Evolutionary conservation across 2,797 vertebrate genomes (phyloP).

Genomic region (Fringilla coelebs): DNA sequence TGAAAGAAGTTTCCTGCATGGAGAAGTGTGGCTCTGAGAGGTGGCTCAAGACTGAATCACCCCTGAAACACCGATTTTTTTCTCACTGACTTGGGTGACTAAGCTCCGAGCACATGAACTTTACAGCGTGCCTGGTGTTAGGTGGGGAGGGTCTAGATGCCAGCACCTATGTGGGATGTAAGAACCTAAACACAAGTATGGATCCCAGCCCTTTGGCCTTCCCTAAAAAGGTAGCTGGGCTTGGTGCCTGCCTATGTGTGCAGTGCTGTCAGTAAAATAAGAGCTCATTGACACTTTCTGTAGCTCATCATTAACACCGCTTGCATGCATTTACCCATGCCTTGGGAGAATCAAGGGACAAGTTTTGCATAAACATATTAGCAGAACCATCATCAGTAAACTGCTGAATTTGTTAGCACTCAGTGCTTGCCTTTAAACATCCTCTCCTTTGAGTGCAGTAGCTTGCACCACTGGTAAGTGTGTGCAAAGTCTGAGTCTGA

Average conservation of each 20-base stretch:
- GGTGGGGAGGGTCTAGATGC: neutral
- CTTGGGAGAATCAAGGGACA: constrained; percentile 2
- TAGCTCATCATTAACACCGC: neutral
- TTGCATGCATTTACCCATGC: neutral
- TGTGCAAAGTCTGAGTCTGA: neutral
- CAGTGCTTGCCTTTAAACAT: neutral
- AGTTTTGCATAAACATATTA: constrained; percentile 11
- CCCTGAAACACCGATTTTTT: rapidly evolving
- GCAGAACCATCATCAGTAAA: neutral
- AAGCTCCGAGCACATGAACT: neutral
- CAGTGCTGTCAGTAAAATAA: neutral
- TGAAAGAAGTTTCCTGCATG: rapidly evolving
- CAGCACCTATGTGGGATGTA: rapidly evolving
- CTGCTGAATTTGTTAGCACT: neutral
- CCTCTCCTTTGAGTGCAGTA: neutral
- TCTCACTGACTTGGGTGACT: neutral
- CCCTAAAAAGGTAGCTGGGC: neutral
- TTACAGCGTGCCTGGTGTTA: neutral
- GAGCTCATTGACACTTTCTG: neutral
- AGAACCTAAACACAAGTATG: neutral
- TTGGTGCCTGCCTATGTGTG: neutral
- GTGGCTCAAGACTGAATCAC: neutral
- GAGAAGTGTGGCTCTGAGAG: neutral
- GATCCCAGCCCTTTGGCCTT: neutral
- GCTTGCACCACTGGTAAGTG: rapidly evolving